Percentiles rank a stretch among this genome's conserved stretches.
These are phyloP conservation scores for Lethenteron camtschaticum DNA, from an alignment of 2,113 vertebrate species.

Conservation along the genomic window DNA sequence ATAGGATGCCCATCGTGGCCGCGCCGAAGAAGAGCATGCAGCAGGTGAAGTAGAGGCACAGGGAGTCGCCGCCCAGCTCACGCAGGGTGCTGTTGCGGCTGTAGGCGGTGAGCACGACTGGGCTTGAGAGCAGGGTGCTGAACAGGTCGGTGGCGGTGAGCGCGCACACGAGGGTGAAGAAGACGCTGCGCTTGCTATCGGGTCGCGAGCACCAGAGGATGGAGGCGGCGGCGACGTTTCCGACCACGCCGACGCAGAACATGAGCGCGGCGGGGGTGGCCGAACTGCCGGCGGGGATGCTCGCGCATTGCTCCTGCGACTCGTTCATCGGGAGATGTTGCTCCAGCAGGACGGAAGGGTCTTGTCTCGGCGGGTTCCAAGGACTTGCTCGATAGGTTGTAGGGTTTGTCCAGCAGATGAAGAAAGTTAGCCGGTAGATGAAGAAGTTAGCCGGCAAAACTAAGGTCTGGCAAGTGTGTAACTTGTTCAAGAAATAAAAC, in stretches of 20 bases:
- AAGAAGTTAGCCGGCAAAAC: too few relatives aligned
- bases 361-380: too few relatives aligned
- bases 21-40: conserved; percentile 60
- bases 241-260: conserved; percentile 32
- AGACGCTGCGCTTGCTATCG: conserved; percentile 19
- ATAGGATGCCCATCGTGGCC: conserved; percentile 43
- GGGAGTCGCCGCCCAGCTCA: conserved; percentile 6
- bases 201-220: conserved; percentile 18
- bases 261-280: conserved; percentile 25
- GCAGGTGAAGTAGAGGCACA: conserved; percentile 42
- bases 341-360: too few relatives aligned
- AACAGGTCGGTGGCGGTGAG: conserved; percentile 50
- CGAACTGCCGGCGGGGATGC: too few relatives aligned
- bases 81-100: conserved; percentile 22
- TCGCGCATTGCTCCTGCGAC: too few relatives aligned
- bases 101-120: conserved; percentile 39
- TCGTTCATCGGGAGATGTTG: too few relatives aligned
- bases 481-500: too few relatives aligned
- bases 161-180: conserved; percentile 37
- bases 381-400: too few relatives aligned
- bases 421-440: too few relatives aligned
- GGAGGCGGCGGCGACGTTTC: conserved; percentile 30
- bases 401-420: too few relatives aligned
- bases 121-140: conserved; percentile 46
- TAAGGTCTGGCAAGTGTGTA: too few relatives aligned